These are phyloP conservation scores for Rhorus exstirpatorius DNA, from an alignment of 2,888 invertebrate species.

Conservation along the genomic window DNA sequence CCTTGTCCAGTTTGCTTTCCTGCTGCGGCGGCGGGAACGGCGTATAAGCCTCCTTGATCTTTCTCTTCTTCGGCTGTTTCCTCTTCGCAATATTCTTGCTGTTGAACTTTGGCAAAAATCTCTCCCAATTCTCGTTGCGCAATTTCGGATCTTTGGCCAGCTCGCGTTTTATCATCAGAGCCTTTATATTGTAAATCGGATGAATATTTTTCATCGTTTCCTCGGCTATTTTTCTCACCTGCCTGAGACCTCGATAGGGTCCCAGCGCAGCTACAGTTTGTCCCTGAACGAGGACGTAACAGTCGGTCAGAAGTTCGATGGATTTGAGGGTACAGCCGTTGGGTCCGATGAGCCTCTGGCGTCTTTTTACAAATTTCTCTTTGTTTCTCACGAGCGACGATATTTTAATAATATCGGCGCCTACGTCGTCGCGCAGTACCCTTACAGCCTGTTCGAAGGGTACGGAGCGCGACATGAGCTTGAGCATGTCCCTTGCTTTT, in stretches of 20 bases:
- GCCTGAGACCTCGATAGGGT: slow-evolving; percentile 95
- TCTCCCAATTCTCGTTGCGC: slow-evolving; percentile 97
- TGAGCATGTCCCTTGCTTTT: slow-evolving; percentile 98
- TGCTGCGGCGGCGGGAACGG: slow-evolving; percentile 98
- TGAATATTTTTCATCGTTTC: slow-evolving; percentile 99
- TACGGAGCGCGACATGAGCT: slow-evolving; percentile 97
- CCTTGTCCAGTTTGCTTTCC: slow-evolving; percentile 97
- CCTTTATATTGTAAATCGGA: slow-evolving; percentile 99
- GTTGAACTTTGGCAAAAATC: slow-evolving; percentile 98
- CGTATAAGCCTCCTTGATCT: slow-evolving; percentile 97
- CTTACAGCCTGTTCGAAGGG: slow-evolving; percentile 97
- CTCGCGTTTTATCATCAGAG: slow-evolving; percentile 98
- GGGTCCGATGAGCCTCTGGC: slow-evolving; percentile 98
- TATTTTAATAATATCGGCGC: slow-evolving; percentile 98
- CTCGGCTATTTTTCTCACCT: slow-evolving; percentile 94
- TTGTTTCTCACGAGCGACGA: slow-evolving; percentile 95
- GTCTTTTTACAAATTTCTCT: slow-evolving; percentile 97
- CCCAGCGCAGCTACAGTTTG: slow-evolving; percentile 99
- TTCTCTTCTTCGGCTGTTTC: slow-evolving; percentile 95
- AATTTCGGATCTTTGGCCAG: slow-evolving; percentile 96
- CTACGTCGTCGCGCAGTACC: slow-evolving; percentile 95
- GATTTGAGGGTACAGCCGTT: slow-evolving; percentile 99
- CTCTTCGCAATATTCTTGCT: slow-evolving; percentile 95
- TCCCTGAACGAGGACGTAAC: slow-evolving; percentile 98
- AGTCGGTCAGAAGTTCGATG: slow-evolving; percentile 97